Conservation (phyloP, 1,140 invertebrate genomes). For the Drosophila pallidifrons region DNA sequence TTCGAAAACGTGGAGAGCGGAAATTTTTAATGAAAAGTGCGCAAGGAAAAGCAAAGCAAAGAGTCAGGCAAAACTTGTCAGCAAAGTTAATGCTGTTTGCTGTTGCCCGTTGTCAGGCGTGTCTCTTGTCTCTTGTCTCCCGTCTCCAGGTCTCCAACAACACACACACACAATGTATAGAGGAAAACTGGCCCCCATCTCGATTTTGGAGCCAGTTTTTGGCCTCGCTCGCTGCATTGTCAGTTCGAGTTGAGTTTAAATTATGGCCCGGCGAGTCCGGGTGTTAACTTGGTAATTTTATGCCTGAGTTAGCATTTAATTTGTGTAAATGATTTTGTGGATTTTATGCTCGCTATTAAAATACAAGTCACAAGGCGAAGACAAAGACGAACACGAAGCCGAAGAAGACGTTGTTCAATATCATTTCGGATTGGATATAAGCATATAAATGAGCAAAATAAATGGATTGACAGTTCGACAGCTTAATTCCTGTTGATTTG, state of each 20-base stretch:
- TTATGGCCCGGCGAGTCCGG: constrained; percentile 59
- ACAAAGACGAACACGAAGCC: neutral
- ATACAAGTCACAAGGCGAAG: constrained; percentile 38
- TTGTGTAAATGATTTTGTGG: constrained; percentile 81
- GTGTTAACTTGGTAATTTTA: constrained; percentile 85
- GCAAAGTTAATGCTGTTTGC: constrained; percentile 28
- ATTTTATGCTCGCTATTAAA: constrained; percentile 80
- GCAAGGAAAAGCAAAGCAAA: constrained; percentile 35
- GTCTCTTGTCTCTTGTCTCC: neutral
- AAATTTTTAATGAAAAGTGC: constrained; percentile 66
- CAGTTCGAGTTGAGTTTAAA: constrained; percentile 43
- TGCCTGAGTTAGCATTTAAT: constrained; percentile 83
- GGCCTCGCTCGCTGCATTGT: constrained; percentile 27
- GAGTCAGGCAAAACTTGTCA: constrained; percentile 49
- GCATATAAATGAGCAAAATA: constrained; percentile 47
- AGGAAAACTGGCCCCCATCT: constrained; percentile 3
- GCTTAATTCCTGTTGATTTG: constrained; percentile 80
- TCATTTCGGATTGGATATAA: constrained; percentile 17
- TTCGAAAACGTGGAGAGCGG: constrained; percentile 35
- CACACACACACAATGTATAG: too few relatives aligned
- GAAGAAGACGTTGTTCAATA: neutral
- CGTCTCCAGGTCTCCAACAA: neutral
- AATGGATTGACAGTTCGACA: constrained; percentile 68
- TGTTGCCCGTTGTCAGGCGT: constrained; percentile 18
- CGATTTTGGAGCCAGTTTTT: constrained; percentile 19